Evolutionary conservation across 2,797 vertebrate genomes (phyloP), one percentile per base, ranked within the genome.

Genomic region (Potorous gilbertii): DNA sequence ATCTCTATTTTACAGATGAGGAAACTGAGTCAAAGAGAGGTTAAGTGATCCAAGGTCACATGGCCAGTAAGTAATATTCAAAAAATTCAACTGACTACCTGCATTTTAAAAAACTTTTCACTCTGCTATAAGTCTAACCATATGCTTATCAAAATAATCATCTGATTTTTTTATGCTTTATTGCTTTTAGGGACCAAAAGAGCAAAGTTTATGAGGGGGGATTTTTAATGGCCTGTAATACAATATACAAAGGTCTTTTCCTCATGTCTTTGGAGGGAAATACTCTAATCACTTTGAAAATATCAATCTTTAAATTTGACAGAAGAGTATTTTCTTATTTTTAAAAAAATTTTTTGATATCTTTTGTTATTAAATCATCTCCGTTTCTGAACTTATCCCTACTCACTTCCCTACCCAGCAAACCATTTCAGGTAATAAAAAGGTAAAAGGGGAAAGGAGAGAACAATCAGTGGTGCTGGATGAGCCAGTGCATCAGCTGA

Each of bases 281-380:
- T 56, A 89, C 93, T 94, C 74, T 94, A 91, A 92, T 87, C 3
- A 54, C 40, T 40, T 91, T 94, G 74, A 50, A 54, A 56, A 29
- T 94, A 50, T 31, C 28, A 81, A 14, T 62, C 56, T 81, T 81
- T 55, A 28, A 28, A 14, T 96, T 95, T 2, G 13, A 56, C 91
- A 91, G 90, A 94, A 34, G 90, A 90, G 92, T 87, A 94, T 94
- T 93, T 92, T 94, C 29, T 62, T 62, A n/a, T 66, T 74, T 21
- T 74, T 40, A 34, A 52, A 52, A 52, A 52, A 52, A 66, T 34
- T 62, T 66, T 66, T 66, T n/a, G 62, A 66, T 5, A 66, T 40
- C 34, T 66, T 62, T 40, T 74, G 5, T 74, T 40, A 16, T n/a
- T 74, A 74, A 40, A 74, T 74, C n/a, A 40, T 18, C 16, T 74